Conservation (phyloP, 2,113 vertebrate species). For the Telmatochromis bifrenatus region DNA sequence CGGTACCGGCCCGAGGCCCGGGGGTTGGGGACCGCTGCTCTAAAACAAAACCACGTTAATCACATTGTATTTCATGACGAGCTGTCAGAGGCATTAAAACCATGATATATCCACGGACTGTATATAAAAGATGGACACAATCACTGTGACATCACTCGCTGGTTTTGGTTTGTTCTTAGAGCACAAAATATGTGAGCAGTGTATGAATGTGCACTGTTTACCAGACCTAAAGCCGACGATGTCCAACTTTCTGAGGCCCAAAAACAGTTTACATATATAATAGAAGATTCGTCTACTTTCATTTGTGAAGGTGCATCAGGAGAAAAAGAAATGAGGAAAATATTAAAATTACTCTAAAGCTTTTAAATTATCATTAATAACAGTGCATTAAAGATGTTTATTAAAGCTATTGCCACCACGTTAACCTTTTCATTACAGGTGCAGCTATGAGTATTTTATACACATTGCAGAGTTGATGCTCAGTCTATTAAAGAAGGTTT, state of each 20-base stretch:
- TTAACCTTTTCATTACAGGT: not conserved
- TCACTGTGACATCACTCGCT: not conserved
- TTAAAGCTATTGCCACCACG: accelerated
- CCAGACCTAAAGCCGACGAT: accelerated
- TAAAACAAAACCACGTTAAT: not conserved
- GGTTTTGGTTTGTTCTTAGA: not conserved
- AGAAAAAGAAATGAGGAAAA: not conserved
- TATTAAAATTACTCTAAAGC: not conserved
- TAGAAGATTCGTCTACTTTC: accelerated
- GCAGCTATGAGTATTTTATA: accelerated
- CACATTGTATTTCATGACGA: not conserved
- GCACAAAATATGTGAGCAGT: not conserved
- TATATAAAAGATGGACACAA: not conserved
- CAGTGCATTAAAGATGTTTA: not conserved
- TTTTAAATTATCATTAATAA: not conserved
- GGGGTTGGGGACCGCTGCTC: not conserved
- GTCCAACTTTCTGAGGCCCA: not conserved
- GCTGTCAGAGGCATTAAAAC: not conserved
- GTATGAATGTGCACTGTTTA: not conserved
- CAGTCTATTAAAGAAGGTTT: not conserved
- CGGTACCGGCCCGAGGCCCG: no score
- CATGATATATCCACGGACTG: not conserved
- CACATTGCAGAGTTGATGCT: accelerated
- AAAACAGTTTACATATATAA: not conserved
- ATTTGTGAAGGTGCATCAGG: not conserved